phyloP scores from a whole-genome alignment of 2,888 invertebrate species.

The Desoria tigrina region DNA sequence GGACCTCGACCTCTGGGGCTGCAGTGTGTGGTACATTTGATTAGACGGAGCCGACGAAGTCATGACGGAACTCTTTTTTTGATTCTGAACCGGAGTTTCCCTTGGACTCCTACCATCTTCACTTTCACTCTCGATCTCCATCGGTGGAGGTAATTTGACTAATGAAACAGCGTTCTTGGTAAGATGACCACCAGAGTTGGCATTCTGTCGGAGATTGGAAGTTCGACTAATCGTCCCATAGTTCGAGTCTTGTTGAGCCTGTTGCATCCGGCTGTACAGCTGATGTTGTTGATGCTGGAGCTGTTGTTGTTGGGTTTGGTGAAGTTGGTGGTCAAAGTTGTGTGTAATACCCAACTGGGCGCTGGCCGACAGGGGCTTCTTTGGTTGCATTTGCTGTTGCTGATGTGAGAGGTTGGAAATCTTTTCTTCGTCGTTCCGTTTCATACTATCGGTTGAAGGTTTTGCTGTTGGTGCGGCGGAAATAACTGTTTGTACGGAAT shows the following conservation, averaged over 20 bases:
- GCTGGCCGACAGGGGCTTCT: conserved; percentile 37
- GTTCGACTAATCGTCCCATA: conserved; percentile 46
- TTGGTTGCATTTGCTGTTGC: conserved; percentile 25
- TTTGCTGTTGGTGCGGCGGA: conserved; percentile 32
- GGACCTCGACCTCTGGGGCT: conserved; percentile 49
- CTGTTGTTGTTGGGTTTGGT: conserved; percentile 19
- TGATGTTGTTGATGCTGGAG: conserved; percentile 22
- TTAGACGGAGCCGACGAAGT: conserved; percentile 34
- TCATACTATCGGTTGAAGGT: conserved; percentile 10
- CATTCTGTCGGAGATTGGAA: conserved; percentile 13
- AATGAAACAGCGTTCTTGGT: conserved; percentile 73
- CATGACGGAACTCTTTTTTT: conserved; percentile 56
- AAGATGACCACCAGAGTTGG: conserved; percentile 54
- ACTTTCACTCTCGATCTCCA: conserved; percentile 59
- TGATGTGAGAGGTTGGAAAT: conserved; percentile 33
- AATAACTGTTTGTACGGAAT: conserved; percentile 43
- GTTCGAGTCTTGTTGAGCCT: conserved; percentile 29
- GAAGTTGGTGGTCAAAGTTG: conserved; percentile 37
- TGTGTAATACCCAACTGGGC: conserved; percentile 42
- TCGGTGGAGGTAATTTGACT: conserved; percentile 77
- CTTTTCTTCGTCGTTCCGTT: conserved; percentile 30
- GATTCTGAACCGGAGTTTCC: conserved; percentile 64
- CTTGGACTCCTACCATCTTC: conserved; percentile 54
- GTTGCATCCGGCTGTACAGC: conserved; percentile 10
- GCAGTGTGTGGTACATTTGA: conserved; percentile 50